phyloP scores from a whole-genome alignment of 2,113 vertebrate species.

The Ursus arctos region DNA sequence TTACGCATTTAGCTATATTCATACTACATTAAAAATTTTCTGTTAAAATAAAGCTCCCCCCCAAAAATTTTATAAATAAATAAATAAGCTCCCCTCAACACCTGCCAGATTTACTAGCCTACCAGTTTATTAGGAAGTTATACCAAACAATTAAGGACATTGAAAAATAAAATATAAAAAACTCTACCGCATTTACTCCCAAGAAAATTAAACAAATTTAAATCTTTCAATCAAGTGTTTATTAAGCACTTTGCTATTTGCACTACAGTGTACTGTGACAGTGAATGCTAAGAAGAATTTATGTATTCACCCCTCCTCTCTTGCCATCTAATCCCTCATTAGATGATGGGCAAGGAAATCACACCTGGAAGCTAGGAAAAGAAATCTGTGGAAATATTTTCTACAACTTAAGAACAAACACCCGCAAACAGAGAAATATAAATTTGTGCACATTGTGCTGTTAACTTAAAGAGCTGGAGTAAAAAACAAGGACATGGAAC shows the following conservation, averaged over 20 bases:
- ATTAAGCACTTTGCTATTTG: neutral
- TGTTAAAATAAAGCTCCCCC: neutral
- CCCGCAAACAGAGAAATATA: neutral
- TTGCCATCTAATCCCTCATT: neutral
- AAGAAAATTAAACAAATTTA: neutral
- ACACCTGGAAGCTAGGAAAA: neutral
- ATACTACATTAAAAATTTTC: neutral
- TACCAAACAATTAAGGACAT: neutral
- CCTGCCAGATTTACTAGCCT: neutral
- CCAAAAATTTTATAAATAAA: neutral
- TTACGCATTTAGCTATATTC: neutral
- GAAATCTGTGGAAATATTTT: neutral
- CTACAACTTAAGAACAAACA: neutral
- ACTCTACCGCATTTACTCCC: neutral
- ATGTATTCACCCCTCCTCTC: neutral
- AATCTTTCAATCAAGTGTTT: neutral
- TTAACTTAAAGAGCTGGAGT: neutral
- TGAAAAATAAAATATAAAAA: neutral
- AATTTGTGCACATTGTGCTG: neutral
- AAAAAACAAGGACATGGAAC: neutral
- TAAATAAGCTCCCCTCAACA: no score
- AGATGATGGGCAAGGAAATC: neutral
- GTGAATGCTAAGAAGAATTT: neutral
- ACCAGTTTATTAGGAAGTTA: neutral
- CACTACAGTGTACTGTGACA: fast-evolving